Evolutionary conservation across 2,113 vertebrate genomes (phyloP).

Genomic region (Hylia prasina): DNA sequence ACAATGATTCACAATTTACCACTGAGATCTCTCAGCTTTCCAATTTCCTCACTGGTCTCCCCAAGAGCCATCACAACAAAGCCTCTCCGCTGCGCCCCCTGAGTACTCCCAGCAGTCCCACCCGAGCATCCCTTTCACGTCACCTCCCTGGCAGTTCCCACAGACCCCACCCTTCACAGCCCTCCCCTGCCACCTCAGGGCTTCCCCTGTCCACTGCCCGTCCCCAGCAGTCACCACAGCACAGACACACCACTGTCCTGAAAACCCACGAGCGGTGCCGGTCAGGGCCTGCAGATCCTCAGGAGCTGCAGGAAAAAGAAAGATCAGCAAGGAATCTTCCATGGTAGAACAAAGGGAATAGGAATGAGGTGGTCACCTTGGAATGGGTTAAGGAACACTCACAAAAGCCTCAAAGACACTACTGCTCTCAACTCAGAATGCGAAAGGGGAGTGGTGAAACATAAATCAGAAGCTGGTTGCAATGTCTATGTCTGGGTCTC

Average conservation of each 20-base stretch:
- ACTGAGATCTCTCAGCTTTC: conserved; percentile 88
- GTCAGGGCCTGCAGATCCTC: not conserved
- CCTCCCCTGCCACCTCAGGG: not conserved
- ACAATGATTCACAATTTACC: conserved; percentile 71
- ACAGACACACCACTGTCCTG: not conserved
- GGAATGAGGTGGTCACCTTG: not conserved
- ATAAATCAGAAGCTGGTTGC: not conserved
- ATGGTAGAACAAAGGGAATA: not conserved
- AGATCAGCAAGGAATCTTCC: not conserved
- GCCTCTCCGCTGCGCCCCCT: not conserved
- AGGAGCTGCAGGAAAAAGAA: not conserved
- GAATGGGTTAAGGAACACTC: not conserved
- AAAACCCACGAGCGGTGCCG: not conserved
- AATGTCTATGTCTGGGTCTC: fast-evolving
- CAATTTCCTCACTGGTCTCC: conserved; percentile 75
- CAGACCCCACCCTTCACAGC: not conserved
- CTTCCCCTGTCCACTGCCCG: not conserved
- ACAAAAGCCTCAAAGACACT: not conserved
- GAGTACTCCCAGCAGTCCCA: not conserved
- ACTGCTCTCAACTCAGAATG: not conserved
- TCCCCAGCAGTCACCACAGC: not conserved
- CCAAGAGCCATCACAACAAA: not conserved
- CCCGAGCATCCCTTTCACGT: not conserved
- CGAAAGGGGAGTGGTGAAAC: not conserved
- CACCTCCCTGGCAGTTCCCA: not conserved